phyloP scores from a whole-genome alignment of 2,888 invertebrate genomes.

The Agonopterix heracliana region DNA sequence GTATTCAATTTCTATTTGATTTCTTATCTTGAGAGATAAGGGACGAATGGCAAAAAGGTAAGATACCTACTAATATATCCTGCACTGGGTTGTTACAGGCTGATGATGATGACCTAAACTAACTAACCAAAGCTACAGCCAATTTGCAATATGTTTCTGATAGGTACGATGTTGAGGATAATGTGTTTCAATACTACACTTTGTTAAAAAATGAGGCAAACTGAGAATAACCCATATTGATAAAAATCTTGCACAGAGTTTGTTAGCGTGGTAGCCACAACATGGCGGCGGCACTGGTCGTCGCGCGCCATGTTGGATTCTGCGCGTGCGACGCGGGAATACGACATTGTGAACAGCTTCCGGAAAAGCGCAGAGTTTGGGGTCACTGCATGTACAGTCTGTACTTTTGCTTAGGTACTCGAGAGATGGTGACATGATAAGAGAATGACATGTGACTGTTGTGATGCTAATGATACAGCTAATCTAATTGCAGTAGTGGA shows the following conservation, averaged over 20 bases:
- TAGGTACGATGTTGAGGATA: too few relatives aligned
- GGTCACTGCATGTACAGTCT: slow-evolving; percentile 38
- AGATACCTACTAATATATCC: too few relatives aligned
- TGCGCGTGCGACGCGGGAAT: slow-evolving; percentile 19
- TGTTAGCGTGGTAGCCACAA: slow-evolving; percentile 11
- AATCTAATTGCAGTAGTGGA: too few relatives aligned
- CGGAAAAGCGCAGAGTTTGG: slow-evolving; percentile 63
- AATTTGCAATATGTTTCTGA: too few relatives aligned
- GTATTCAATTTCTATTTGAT: too few relatives aligned
- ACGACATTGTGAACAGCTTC: slow-evolving; percentile 46
- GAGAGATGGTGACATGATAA: not conserved
- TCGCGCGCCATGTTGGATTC: slow-evolving; percentile 41
- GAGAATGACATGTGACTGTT: not conserved
- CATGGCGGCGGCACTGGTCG: slow-evolving; percentile 28
- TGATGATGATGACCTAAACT: too few relatives aligned
- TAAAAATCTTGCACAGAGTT: not conserved
- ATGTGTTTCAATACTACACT: too few relatives aligned
- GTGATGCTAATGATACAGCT: too few relatives aligned
- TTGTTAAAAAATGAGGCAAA: not conserved
- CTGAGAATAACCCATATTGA: not conserved
- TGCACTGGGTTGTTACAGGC: too few relatives aligned
- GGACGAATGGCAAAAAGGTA: too few relatives aligned
- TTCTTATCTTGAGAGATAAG: too few relatives aligned
- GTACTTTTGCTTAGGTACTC: slow-evolving; percentile 10
- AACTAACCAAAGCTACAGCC: too few relatives aligned